Evolutionary conservation across 1,140 invertebrate genomes (phyloP).

Genomic region (Anoplophora glabripennis): DNA sequence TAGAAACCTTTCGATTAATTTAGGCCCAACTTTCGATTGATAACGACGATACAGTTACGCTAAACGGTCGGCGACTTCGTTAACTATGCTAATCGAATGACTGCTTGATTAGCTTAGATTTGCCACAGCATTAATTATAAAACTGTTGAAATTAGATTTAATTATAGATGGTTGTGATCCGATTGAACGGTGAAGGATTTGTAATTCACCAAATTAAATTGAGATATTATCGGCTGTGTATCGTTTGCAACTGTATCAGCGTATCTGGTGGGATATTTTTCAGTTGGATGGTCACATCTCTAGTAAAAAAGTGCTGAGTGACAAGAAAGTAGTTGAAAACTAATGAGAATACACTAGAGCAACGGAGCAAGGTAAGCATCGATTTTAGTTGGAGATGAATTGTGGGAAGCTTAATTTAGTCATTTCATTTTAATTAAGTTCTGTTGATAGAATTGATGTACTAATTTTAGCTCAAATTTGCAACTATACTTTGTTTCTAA

Average conservation of each 20-base stretch:
- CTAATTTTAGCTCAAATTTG: too few relatives aligned
- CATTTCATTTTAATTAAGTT: too few relatives aligned
- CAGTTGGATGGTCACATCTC: not conserved
- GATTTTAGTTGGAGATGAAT: too few relatives aligned
- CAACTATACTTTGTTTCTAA: too few relatives aligned
- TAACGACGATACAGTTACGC: not conserved
- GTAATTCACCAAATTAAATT: not conserved
- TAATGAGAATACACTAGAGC: too few relatives aligned
- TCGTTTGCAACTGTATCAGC: not conserved
- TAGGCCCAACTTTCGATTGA: too few relatives aligned
- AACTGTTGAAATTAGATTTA: slow-evolving; percentile 6
- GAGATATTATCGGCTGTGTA: not conserved
- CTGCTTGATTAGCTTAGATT: slow-evolving; percentile 2
- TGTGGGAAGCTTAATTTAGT: too few relatives aligned
- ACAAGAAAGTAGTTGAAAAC: too few relatives aligned
- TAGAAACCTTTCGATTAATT: too few relatives aligned
- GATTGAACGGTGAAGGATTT: not conserved
- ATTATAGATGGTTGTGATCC: not conserved
- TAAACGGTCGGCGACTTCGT: not conserved
- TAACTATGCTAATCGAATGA: slow-evolving; percentile 6
- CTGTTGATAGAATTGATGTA: too few relatives aligned
- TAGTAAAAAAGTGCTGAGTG: not conserved
- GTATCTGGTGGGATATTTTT: not conserved
- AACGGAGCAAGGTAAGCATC: too few relatives aligned
- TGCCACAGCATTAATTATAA: slow-evolving; percentile 1